phyloP scores from a whole-genome alignment of 2,888 invertebrate species.

The Megastigmus dorsalis region DNA sequence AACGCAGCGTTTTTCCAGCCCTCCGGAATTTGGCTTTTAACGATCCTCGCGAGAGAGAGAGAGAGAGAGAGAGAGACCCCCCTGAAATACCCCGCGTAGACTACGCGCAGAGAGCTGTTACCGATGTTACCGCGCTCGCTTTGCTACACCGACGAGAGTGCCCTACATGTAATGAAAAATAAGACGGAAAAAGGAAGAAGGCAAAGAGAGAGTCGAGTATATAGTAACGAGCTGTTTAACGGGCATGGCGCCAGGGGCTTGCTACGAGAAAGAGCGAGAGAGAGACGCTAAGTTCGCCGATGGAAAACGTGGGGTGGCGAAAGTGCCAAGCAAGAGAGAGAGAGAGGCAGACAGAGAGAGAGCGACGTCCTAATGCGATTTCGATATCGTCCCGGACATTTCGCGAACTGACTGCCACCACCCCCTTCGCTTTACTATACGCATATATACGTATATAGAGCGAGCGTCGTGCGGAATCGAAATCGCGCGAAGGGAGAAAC shows the following conservation, averaged over 20 bases:
- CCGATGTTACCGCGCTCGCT: no score
- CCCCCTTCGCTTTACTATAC: slow-evolving; percentile 51
- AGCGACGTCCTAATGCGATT: slow-evolving; percentile 66
- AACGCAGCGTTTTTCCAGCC: slow-evolving; percentile 29
- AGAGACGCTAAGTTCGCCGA: neutral
- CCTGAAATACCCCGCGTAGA: neutral
- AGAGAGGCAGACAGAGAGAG: neutral
- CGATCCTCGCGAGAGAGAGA: no score
- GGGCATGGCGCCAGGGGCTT: slow-evolving; percentile 23
- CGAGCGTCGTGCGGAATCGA: slow-evolving; percentile 37
- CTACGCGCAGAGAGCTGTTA: neutral
- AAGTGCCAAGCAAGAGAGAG: neutral
- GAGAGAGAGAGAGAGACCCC: no score
- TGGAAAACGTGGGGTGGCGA: slow-evolving; percentile 24
- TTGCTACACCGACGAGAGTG: no score
- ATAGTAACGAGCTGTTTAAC: slow-evolving; percentile 45
- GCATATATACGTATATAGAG: slow-evolving; percentile 57
- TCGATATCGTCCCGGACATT: slow-evolving; percentile 64
- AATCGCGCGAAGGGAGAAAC: slow-evolving; percentile 25
- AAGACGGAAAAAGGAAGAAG: slow-evolving; percentile 1
- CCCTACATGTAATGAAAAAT: no score
- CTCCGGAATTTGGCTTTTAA: slow-evolving; percentile 17
- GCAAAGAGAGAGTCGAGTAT: no score
- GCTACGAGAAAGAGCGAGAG: no score
- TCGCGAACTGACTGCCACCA: slow-evolving; percentile 54